phyloP scores from a whole-genome alignment of 2,797 vertebrate species.

The Pachyuromys duprasi region DNA sequence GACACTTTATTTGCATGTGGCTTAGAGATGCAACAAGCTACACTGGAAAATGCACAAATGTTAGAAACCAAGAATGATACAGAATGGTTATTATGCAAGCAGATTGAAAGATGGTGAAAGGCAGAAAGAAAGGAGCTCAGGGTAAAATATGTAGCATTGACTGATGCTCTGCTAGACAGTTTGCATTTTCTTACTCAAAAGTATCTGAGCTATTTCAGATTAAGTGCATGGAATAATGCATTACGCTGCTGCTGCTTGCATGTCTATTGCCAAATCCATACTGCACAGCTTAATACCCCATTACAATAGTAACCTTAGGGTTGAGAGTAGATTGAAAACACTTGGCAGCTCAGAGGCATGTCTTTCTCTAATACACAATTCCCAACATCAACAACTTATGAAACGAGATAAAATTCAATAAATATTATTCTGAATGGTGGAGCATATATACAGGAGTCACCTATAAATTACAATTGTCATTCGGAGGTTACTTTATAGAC shows the following conservation, averaged over 20 bases:
- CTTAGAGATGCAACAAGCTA: constrained; percentile 29
- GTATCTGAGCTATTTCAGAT: constrained; percentile 12
- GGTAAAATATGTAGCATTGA: background rate
- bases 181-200: background rate
- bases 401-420: background rate
- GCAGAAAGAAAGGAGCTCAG: background rate
- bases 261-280: background rate
- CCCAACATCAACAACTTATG: background rate
- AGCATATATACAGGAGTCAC: background rate
- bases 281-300: background rate
- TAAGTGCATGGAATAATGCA: background rate
- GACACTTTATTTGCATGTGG: background rate
- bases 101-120: background rate
- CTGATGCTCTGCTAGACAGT: background rate
- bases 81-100: background rate
- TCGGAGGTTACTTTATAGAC: background rate
- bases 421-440: background rate
- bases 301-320: background rate
- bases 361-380: constrained; percentile 24
- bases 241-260: background rate
- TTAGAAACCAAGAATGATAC: background rate
- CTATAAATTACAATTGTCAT: constrained; percentile 18
- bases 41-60: background rate
- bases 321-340: constrained; percentile 25
- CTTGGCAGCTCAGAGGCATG: background rate